A percentile compares a stretch with the other conserved stretches of the same genome.
Conservation (phyloP, 1,140 invertebrate species). For the Polypedilum vanderplanki region DNA sequence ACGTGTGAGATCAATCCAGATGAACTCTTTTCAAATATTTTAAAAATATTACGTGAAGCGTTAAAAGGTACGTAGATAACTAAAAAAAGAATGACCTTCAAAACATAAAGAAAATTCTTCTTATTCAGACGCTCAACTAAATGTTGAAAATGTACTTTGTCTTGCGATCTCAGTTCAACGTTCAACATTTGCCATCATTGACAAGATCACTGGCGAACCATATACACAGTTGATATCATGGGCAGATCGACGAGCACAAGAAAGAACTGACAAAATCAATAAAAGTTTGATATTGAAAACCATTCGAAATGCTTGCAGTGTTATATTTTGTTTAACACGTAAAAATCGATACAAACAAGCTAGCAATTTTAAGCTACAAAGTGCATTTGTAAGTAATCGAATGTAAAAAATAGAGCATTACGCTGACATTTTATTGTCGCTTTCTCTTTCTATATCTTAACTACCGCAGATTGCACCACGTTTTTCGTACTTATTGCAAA, state of each 20-base stretch:
- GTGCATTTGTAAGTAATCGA: constrained; percentile 43
- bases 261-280: constrained; percentile 79
- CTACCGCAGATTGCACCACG: background rate
- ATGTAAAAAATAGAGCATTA: background rate
- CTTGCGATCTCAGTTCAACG: constrained; percentile 85
- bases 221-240: constrained; percentile 95
- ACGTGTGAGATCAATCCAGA: constrained; percentile 77
- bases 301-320: constrained; percentile 43
- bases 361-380: constrained; percentile 70
- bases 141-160: constrained; percentile 52
- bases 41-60: constrained; percentile 58
- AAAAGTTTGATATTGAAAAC: constrained; percentile 68
- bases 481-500: background rate
- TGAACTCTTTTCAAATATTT: constrained; percentile 65
- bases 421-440: background rate
- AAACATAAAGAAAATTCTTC: background rate
- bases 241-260: constrained; percentile 82
- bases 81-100: background rate
- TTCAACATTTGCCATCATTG: constrained; percentile 84
- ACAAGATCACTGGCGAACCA: constrained; percentile 66
- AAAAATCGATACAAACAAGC: constrained; percentile 72
- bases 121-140: constrained; percentile 53
- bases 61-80: constrained; percentile 42
- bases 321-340: constrained; percentile 68
- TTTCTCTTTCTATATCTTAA: background rate